Evolutionary conservation across 2,888 invertebrate species (phyloP).

Genomic region (Thereva unica): DNA sequence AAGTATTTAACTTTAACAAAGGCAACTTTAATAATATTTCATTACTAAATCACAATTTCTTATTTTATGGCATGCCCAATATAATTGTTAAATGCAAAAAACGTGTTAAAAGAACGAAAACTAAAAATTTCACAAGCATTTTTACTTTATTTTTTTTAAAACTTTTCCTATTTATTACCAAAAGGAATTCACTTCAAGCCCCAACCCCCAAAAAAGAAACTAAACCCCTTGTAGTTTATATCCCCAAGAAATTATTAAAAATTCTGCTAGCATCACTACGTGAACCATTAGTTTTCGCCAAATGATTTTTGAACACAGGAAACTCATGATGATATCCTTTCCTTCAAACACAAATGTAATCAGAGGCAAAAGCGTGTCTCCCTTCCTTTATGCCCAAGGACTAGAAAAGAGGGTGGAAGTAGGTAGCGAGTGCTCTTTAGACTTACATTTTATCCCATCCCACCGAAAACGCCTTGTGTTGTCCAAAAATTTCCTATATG

Average conservation of each 20-base stretch:
- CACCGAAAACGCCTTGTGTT: constrained; percentile 24
- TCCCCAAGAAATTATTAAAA: constrained; percentile 23
- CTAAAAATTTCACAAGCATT: no score
- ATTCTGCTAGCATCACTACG: constrained; percentile 38
- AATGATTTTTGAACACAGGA: constrained; percentile 42
- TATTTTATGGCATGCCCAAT: no score
- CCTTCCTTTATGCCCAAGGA: constrained; percentile 33
- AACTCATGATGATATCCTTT: constrained; percentile 40
- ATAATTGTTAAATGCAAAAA: no score
- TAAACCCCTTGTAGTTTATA: no score
- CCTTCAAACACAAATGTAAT: constrained; percentile 37
- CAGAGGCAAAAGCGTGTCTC: constrained; percentile 31
- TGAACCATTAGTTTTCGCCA: constrained; percentile 42
- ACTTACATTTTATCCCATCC: constrained; percentile 17
- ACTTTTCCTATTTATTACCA: no score
- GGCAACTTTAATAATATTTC: no score
- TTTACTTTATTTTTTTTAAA: no score
- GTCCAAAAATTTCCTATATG: constrained; percentile 39
- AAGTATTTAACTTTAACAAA: no score
- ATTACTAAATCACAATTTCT: no score
- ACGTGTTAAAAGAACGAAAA: no score
- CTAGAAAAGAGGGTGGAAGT: constrained; percentile 19
- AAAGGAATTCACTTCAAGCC: no score
- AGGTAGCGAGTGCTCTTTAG: constrained; percentile 20
- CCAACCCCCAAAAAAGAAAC: no score